phyloP scores from a whole-genome alignment of 2,113 vertebrate species.

The Lonchura striata region DNA sequence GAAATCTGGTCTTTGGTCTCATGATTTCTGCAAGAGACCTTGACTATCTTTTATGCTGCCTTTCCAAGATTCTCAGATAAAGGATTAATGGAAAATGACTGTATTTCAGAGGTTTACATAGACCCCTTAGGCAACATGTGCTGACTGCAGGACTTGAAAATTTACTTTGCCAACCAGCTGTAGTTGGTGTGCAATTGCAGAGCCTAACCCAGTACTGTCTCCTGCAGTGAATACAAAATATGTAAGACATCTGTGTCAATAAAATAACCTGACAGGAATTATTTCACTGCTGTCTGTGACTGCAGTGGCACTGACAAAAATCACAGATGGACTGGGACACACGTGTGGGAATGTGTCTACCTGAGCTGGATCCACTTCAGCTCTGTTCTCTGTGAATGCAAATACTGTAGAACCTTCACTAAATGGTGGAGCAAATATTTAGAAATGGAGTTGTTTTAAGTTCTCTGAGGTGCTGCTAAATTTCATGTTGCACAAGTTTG shows the following conservation, averaged over 20 bases:
- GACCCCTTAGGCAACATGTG: neutral
- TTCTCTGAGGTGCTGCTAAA: constrained; percentile 41
- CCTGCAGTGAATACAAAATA: neutral
- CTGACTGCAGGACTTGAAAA: neutral
- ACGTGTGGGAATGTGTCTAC: neutral
- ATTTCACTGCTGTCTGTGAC: neutral
- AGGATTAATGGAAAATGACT: neutral
- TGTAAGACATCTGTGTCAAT: neutral
- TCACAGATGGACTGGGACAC: neutral
- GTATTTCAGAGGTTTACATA: neutral
- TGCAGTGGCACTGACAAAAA: neutral
- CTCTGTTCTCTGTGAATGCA: neutral
- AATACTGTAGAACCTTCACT: neutral
- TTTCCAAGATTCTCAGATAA: neutral
- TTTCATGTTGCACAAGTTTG: neutral
- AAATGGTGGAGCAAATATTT: constrained; percentile 25
- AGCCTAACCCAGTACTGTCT: neutral
- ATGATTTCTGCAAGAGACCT: neutral
- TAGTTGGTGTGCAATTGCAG: neutral
- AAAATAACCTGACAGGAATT: neutral
- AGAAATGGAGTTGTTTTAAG: constrained; percentile 34
- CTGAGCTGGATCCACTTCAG: neutral
- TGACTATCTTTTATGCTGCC: neutral
- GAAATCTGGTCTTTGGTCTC: neutral
- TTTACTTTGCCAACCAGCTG: neutral